phyloP scores from a whole-genome alignment of 2,113 vertebrate species.

The Leucoraja erinaceus region DNA sequence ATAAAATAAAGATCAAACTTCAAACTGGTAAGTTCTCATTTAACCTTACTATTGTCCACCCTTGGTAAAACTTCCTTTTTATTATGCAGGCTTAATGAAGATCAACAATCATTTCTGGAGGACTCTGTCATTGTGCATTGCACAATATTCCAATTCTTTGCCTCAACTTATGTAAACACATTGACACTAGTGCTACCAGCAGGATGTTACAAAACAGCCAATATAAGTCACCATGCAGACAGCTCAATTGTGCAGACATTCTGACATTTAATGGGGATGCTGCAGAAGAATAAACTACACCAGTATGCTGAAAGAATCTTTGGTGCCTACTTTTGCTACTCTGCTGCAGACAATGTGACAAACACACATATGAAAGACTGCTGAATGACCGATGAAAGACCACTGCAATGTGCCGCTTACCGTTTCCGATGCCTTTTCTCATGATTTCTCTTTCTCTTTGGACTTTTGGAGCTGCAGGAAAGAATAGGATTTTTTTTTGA shows the following conservation, averaged over 20 bases:
- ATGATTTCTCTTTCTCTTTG: conserved; percentile 81
- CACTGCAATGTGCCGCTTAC: conserved; percentile 59
- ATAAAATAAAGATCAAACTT: no score
- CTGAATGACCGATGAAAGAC: no score
- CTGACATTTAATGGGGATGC: neutral
- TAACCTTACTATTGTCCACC: no score
- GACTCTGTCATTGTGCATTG: neutral
- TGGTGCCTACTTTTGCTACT: neutral
- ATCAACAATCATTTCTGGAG: neutral
- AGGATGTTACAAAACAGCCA: no score
- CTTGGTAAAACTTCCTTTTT: neutral
- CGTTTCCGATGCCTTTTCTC: conserved; percentile 91
- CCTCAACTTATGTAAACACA: neutral
- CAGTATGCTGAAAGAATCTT: neutral
- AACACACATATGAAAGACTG: neutral
- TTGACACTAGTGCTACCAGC: neutral
- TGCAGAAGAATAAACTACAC: neutral
- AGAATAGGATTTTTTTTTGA: conserved; percentile 48
- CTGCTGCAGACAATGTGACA: neutral
- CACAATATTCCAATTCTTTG: neutral
- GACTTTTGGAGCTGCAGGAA: conserved; percentile 73
- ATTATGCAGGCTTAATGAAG: neutral
- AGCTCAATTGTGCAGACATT: neutral
- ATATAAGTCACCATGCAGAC: neutral
- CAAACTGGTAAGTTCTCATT: no score